Conservation (phyloP, 2,113 vertebrate species). For the Circaetus cinerascens region DNA sequence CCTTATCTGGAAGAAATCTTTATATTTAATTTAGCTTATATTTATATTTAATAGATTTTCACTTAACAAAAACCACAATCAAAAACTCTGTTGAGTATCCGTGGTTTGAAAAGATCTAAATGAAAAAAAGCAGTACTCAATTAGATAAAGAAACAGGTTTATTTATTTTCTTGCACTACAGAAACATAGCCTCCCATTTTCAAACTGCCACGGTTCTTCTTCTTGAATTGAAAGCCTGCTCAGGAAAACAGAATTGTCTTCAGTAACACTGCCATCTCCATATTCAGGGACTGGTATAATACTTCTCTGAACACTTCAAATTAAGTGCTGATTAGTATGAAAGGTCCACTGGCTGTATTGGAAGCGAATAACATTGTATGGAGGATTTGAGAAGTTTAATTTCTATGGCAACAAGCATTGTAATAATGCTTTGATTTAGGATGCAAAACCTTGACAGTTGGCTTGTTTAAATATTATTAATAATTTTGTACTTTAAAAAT, state of each 20-base stretch:
- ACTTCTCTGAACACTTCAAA: background rate
- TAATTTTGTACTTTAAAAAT: background rate
- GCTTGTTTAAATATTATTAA: background rate
- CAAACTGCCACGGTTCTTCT: background rate
- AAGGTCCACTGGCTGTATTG: background rate
- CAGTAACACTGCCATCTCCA: background rate
- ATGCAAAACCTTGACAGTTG: background rate
- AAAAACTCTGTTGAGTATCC: background rate
- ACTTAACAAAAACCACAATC: background rate
- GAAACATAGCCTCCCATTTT: background rate
- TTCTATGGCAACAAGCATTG: background rate
- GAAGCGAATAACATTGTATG: background rate
- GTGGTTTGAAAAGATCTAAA: background rate
- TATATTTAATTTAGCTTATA: background rate
- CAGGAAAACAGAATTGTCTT: background rate
- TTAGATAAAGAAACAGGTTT: background rate
- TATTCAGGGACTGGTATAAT: background rate
- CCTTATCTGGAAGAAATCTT: background rate
- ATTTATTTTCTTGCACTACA: background rate
- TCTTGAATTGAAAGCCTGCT: background rate
- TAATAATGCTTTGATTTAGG: background rate
- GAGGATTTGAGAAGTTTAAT: background rate
- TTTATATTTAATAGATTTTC: background rate
- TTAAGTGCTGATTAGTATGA: background rate
- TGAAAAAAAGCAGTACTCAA: background rate